phyloP scores from a whole-genome alignment of 2,113 vertebrate species.

The Chlorodrepanis virens region DNA sequence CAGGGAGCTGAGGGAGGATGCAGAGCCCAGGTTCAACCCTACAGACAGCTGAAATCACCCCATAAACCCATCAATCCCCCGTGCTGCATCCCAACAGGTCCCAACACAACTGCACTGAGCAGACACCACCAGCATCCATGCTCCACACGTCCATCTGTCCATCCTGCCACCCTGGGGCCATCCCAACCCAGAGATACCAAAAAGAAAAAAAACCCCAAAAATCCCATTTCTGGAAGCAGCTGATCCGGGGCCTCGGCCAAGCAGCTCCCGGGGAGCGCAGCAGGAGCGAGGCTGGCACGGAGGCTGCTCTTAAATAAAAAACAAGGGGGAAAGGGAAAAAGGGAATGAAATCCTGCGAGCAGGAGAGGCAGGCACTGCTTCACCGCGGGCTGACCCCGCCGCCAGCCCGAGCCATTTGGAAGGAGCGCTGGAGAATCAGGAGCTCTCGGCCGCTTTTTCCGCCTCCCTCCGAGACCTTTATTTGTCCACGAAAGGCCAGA shows the following conservation, averaged over 20 bases:
- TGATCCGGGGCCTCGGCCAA: background rate
- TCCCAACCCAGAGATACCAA: background rate
- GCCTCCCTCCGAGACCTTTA: background rate
- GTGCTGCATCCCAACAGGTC: background rate
- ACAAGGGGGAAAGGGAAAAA: background rate
- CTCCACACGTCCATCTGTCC: background rate
- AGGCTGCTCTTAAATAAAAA: background rate
- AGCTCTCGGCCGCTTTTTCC: background rate
- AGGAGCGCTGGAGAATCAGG: background rate
- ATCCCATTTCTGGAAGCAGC: background rate
- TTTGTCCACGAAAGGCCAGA: background rate
- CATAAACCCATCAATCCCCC: background rate
- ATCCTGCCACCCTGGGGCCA: background rate
- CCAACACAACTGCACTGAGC: fast-evolving
- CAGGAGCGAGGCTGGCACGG: background rate
- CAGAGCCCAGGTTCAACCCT: background rate
- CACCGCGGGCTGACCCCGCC: background rate
- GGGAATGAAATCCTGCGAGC: background rate
- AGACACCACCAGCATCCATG: background rate
- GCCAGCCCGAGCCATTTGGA: fast-evolving
- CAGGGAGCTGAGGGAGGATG: background rate
- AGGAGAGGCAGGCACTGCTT: background rate
- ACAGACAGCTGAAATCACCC: background rate
- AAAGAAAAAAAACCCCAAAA: background rate
- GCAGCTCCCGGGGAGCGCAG: background rate